Evolutionary conservation across 2,888 invertebrate species (phyloP), one percentile per base, ranked within the genome.

Genomic region (Stomorhina lunata): DNA sequence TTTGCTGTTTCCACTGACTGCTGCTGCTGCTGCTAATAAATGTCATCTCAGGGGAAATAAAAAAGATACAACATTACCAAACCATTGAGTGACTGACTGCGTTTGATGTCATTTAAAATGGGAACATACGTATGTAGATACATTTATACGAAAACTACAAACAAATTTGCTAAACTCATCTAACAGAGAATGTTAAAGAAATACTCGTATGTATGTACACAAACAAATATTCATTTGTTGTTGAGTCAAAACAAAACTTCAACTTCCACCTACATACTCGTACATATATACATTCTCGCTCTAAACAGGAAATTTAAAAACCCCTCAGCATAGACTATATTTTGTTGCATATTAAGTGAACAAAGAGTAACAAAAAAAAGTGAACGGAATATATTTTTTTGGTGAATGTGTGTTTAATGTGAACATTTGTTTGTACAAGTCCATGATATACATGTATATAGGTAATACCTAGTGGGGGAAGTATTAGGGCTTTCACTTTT

Each of bases 1-100:
- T n/a, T n/a, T n/a, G n/a, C n/a, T n/a, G n/a, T n/a, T n/a, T n/a
- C n/a, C n/a, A n/a, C n/a, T n/a, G n/a, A n/a, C n/a, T n/a, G n/a
- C n/a, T n/a, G n/a, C n/a, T 48, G 27, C 22, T 32, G 34, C 17
- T 57, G 78, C 76, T 76, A 61, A 43, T 81, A 80, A 85, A 84
- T 84, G 84, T 71, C 84, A 84, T 85, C 80, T 81, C 85, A 59
- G 5, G 63, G 82, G 85, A 84, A 85, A 85, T 82, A 69, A 65
- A 78, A 69, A 81, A 29, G 29, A 32, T 68, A 66, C 25, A 59
- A 53, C n/a, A 53, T 77, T 77, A 61, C n/a, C 78, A 73, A 81
- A 81, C 57, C 73, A 73, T 69, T 78, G 79, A 80, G 72, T 72
- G 79, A 81, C 40, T 78, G 78, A 73, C 83, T 81, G 81, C 79